Conservation (phyloP, 2,888 invertebrate genomes). For the Archaeoteleia sp. region DNA sequence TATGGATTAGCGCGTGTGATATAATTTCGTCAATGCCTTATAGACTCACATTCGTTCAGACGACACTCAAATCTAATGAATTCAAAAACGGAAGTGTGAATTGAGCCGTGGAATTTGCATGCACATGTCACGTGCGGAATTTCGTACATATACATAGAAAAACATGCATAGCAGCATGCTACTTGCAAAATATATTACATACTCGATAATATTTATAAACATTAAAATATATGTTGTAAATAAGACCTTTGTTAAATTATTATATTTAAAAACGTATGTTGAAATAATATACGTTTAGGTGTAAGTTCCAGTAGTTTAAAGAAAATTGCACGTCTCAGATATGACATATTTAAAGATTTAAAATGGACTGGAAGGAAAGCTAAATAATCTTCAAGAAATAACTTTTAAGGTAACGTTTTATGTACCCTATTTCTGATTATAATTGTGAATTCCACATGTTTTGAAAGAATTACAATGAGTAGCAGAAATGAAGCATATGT, state of each 20-base stretch:
- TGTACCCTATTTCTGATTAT: slow-evolving; percentile 7
- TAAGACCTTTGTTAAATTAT: too few species aligned
- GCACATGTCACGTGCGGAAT: slow-evolving; percentile 40
- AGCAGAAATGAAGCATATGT: slow-evolving; percentile 5
- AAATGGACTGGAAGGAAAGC: too few species aligned
- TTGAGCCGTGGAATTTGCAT: slow-evolving; percentile 36
- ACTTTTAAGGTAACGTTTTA: too few species aligned
- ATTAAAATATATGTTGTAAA: slow-evolving; percentile 24
- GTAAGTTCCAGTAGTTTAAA: too few species aligned
- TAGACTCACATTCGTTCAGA: slow-evolving; percentile 12
- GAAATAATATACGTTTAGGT: too few species aligned
- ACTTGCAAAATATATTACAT: slow-evolving; percentile 32
- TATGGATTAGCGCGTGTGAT: too few species aligned
- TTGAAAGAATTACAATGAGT: not conserved
- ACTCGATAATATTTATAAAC: slow-evolving; percentile 31
- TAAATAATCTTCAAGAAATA: too few species aligned
- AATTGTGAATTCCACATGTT: slow-evolving; percentile 4
- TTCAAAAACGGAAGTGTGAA: slow-evolving; percentile 34
- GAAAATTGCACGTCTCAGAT: too few species aligned
- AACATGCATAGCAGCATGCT: slow-evolving; percentile 48
- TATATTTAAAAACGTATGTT: too few species aligned
- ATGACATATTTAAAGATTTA: too few species aligned
- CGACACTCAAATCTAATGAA: slow-evolving; percentile 32
- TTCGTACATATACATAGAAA: slow-evolving; percentile 19
- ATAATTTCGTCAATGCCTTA: slow-evolving; percentile 19